Conservation (phyloP, 2,113 vertebrate genomes). For the Mesembrinibis cayennensis region DNA sequence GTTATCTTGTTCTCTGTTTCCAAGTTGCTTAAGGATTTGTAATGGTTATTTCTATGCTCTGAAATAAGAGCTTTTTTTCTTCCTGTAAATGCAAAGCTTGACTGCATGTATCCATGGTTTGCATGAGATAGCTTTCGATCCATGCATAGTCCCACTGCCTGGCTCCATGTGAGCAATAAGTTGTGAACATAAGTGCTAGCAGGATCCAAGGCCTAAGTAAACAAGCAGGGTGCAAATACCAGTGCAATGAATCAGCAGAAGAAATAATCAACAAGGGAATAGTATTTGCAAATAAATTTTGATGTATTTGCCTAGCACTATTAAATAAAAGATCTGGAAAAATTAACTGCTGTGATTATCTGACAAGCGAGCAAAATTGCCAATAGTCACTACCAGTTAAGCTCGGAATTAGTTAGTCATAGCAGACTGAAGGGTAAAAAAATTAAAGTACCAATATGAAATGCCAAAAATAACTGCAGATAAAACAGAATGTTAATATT, state of each 20-base stretch:
- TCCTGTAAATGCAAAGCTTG: background rate
- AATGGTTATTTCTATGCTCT: background rate
- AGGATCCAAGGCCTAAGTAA: background rate
- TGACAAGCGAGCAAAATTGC: conserved; percentile 3
- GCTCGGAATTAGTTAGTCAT: conserved; percentile 57
- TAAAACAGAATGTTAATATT: conserved; percentile 30
- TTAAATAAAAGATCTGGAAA: conserved; percentile 51
- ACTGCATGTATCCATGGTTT: background rate
- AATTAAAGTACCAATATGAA: conserved; percentile 19
- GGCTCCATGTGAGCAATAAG: background rate
- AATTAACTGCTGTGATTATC: conserved; percentile 55
- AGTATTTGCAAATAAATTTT: conserved; percentile 33
- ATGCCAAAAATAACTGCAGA: conserved; percentile 64
- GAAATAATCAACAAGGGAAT: background rate
- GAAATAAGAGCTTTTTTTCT: background rate
- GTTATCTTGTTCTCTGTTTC: conserved; percentile 21
- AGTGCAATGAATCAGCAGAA: background rate
- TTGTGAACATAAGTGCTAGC: background rate
- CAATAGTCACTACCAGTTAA: conserved; percentile 42
- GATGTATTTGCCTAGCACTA: background rate
- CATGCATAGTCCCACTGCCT: background rate
- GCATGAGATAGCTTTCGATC: background rate
- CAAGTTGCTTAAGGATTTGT: conserved; percentile 1
- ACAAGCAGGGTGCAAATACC: conserved; percentile 2
- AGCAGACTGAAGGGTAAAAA: conserved; percentile 30